These are phyloP conservation scores for Biston betularia DNA, from an alignment of 2,888 invertebrate species.

Conservation along the genomic window DNA sequence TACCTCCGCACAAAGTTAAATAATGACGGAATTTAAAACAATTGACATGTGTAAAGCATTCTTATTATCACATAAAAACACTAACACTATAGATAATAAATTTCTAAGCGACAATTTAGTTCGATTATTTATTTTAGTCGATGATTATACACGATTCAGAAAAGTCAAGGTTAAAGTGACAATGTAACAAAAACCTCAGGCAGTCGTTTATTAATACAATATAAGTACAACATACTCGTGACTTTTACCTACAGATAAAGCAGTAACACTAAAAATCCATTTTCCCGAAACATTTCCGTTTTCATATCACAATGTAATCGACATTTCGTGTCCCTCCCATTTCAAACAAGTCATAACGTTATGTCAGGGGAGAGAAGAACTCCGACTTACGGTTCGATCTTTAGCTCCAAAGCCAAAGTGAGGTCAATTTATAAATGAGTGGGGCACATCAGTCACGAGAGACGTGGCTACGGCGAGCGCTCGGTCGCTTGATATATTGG, in stretches of 20 bases:
- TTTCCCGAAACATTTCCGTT: slow-evolving; percentile 30
- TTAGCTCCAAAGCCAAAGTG: slow-evolving; percentile 49
- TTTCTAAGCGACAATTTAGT: no score
- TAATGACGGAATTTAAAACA: neutral
- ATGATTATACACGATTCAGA: no score
- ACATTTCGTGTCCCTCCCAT: slow-evolving; percentile 31
- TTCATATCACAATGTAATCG: slow-evolving; percentile 35
- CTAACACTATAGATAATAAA: no score
- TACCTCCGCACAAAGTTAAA: no score
- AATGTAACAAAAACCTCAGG: neutral
- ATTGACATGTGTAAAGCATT: no score
- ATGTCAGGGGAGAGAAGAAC: slow-evolving; percentile 33
- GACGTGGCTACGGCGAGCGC: slow-evolving; percentile 57
- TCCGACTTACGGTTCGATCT: slow-evolving; percentile 38
- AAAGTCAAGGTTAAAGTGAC: neutral
- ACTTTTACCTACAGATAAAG: slow-evolving; percentile 8
- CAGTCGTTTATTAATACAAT: neutral
- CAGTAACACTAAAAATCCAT: slow-evolving; percentile 31
- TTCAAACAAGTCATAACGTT: slow-evolving; percentile 38
- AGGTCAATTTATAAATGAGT: slow-evolving; percentile 81
- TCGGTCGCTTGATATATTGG: slow-evolving; percentile 72
- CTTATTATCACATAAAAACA: no score
- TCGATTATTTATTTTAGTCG: neutral
- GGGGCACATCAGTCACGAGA: slow-evolving; percentile 70
- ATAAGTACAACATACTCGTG: neutral